A percentile compares a stretch with the other conserved stretches of the same genome.
Conservation (phyloP, 2,113 vertebrate species). For the Sorex fumeus region DNA sequence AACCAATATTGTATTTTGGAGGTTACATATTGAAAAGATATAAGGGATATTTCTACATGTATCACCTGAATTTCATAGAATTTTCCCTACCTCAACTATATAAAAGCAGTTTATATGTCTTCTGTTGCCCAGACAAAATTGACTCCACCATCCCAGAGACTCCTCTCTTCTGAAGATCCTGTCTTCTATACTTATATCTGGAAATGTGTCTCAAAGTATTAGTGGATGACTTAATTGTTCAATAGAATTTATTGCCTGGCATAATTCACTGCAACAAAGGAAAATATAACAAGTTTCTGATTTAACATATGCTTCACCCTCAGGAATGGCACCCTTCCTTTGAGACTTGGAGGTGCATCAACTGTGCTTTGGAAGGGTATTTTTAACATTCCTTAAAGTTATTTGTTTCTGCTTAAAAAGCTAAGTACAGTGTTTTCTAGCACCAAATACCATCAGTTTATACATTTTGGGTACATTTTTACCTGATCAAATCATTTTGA, state of each 20-base stretch:
- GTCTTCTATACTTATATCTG: not conserved
- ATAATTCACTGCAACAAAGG: not conserved
- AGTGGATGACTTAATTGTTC: not conserved
- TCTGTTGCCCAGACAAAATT: not conserved
- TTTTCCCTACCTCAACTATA: not conserved
- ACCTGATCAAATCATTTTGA: not conserved
- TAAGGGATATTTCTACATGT: not conserved
- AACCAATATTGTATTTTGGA: not conserved
- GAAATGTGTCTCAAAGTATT: not conserved
- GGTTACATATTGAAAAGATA: not conserved
- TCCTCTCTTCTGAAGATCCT: no score
- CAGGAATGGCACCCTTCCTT: not conserved
- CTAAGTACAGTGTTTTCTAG: not conserved
- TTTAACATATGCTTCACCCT: not conserved
- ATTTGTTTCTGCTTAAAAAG: not conserved
- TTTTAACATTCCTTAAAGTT: not conserved
- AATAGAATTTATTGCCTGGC: not conserved
- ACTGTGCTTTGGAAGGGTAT: not conserved
- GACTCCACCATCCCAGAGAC: not conserved
- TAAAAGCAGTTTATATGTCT: not conserved
- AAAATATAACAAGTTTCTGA: not conserved
- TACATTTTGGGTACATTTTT: constrained; percentile 1
- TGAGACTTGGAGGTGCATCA: not conserved
- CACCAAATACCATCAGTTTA: not conserved
- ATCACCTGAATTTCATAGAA: not conserved